Percentiles rank a stretch among this genome's conserved stretches.
phyloP scores from a whole-genome alignment of 2,113 vertebrate species.

The Fulmarus glacialis region DNA sequence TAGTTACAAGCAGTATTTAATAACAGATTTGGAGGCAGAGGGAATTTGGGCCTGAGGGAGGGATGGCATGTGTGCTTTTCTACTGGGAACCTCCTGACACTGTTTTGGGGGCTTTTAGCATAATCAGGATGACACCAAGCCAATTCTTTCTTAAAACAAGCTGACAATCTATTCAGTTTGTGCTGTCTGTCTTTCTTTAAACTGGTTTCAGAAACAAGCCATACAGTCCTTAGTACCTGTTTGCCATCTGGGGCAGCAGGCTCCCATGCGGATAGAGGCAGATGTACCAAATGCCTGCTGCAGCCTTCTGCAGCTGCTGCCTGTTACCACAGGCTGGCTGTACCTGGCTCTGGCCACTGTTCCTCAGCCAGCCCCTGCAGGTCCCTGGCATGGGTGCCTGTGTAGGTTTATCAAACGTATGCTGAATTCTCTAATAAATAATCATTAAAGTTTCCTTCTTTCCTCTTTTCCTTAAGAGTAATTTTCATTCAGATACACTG shows the following conservation, averaged over 20 bases:
- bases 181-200: neutral
- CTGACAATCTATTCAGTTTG: neutral
- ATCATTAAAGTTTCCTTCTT: neutral
- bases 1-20: neutral
- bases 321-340: neutral
- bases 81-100: neutral
- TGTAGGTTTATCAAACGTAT: neutral
- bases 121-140: neutral
- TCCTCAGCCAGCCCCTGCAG: neutral
- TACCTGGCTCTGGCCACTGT: neutral
- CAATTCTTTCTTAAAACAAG: neutral
- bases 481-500: neutral
- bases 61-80: neutral
- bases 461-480: neutral
- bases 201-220: neutral
- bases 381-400: neutral
- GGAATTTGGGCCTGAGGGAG: neutral
- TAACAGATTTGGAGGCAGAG: neutral
- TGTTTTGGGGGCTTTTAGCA: neutral
- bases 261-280: neutral
- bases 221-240: neutral
- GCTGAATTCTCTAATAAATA: neutral
- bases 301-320: conserved; percentile 26
- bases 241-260: neutral
- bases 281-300: neutral